A percentile compares a stretch with the other conserved stretches of the same genome.
phyloP scores from a whole-genome alignment of 2,113 vertebrate genomes.

The Rhinolophus sinicus region DNA sequence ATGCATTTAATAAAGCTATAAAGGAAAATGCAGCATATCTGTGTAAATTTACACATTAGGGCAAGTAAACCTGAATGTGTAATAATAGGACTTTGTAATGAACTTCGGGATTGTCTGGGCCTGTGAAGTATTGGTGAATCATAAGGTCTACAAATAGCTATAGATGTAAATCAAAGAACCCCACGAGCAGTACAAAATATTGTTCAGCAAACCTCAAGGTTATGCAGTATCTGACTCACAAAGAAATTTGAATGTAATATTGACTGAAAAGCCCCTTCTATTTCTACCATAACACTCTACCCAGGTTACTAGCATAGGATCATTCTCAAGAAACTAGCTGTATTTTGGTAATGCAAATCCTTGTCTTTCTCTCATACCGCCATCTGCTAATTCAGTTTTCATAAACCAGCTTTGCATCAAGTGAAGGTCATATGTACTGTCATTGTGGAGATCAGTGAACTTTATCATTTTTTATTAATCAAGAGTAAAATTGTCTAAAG shows the following conservation, averaged over 20 bases:
- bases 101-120: background rate
- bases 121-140: background rate
- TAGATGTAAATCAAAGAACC: background rate
- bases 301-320: background rate
- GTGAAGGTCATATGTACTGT: background rate
- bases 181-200: background rate
- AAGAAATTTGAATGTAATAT: background rate
- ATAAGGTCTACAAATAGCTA: background rate
- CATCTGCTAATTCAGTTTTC: background rate
- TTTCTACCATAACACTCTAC: background rate
- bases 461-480: background rate
- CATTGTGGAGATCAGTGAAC: background rate
- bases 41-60: background rate
- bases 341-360: background rate
- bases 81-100: background rate
- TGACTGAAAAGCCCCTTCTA: background rate
- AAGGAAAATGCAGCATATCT: background rate
- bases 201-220: slow-evolving; percentile 10
- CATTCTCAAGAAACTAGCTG: background rate
- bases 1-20: background rate
- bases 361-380: background rate
- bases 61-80: background rate
- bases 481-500: slow-evolving; percentile 33
- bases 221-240: background rate
- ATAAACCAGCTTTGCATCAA: background rate